Evolutionary conservation across 2,888 invertebrate species (phyloP), one percentile per base, ranked within the genome.

Genomic region (Aporophyla lueneburgensis): DNA sequence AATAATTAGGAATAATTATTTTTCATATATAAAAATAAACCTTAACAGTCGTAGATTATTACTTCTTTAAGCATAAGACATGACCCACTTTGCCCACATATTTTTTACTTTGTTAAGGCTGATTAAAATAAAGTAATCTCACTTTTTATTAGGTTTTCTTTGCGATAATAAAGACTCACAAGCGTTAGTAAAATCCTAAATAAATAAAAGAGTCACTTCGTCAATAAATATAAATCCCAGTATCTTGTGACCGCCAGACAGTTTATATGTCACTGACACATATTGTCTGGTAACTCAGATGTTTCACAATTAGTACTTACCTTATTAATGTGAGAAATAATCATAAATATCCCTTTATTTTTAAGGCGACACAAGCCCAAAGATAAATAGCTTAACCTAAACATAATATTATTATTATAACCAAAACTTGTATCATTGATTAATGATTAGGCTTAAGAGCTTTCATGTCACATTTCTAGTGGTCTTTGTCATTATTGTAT

Each of bases 151-250:
- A n/a, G 5, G 9, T 43, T 65, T 65, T 33, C 21, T 69, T 33
- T 43, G 14, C 54, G 63, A 67, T 54, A 21, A 63, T 43, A 54
- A n/a, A 24, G 16, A 49, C n/a, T 65, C 40, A 40, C 43, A 19
- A 21, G 10, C 43, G 16, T 40, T 21, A 16, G 16, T n/a, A 53
- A 53, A 79, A 71, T 59, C 33, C 27, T 49, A 59, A 53, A 21
- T 51, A 62, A 81, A 67, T 81, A 21, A n/a, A 59, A 14, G 24
- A 24, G 3, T 76, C 40, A 77, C 16, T 49, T 65, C 19, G 78
- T 69, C 43, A 61, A 59, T 75, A 58, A 33, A 51, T 7, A 54
- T 51, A 66, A 43, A 71, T 67, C 33, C 16, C 33, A 62, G 6
- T 14, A 56, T 43, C 43, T 21, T 58, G 10, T 59, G 58, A 24